phyloP scores from a whole-genome alignment of 2,113 vertebrate genomes.

The Hymenochirus boettgeri region DNA sequence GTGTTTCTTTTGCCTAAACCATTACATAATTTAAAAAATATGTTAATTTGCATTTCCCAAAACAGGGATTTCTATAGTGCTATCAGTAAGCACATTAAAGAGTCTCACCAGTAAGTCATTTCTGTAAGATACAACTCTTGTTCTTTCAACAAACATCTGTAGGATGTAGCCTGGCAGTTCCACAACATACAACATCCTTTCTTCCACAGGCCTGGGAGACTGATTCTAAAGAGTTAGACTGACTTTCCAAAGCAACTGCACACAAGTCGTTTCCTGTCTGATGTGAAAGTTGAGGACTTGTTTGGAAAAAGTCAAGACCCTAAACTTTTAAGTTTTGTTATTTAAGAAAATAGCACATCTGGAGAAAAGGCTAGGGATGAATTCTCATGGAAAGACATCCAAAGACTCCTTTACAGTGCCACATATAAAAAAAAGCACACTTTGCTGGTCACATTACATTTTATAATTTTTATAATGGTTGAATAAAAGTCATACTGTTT shows the following conservation, averaged over 20 bases:
- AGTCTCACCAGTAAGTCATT: neutral
- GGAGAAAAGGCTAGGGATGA: no score
- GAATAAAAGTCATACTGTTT: no score
- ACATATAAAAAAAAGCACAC: no score
- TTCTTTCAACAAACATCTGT: slow-evolving; percentile 7
- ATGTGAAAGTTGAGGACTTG: neutral
- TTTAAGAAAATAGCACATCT: no score
- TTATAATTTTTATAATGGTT: no score
- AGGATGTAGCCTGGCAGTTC: slow-evolving; percentile 3
- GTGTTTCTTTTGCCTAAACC: no score
- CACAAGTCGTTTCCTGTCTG: neutral
- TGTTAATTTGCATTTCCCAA: no score
- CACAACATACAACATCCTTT: neutral
- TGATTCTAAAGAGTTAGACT: neutral
- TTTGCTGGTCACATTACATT: no score
- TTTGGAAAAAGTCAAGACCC: neutral
- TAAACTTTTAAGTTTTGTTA: neutral
- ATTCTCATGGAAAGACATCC: no score
- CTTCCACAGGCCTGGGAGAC: neutral
- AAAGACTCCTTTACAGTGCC: no score
- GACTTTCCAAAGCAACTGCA: neutral
- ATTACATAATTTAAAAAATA: no score
- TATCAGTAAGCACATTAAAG: slow-evolving; percentile 3
- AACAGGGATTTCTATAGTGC: neutral
- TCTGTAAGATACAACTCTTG: neutral